phyloP scores from a whole-genome alignment of 2,113 vertebrate species.

The Gasterosteus aculeatus region DNA sequence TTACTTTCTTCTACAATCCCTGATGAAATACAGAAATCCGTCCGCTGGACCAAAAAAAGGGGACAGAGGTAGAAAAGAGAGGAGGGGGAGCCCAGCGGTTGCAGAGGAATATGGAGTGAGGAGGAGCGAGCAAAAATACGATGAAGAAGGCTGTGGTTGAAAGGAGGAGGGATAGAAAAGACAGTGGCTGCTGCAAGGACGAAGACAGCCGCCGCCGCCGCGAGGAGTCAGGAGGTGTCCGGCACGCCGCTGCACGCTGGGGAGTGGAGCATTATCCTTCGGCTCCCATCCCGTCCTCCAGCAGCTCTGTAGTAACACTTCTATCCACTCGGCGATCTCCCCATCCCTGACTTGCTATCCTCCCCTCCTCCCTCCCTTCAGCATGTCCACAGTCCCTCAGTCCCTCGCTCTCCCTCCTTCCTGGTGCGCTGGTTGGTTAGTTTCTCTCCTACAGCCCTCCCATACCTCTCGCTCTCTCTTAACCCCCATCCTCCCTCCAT shows the following conservation, averaged over 20 bases:
- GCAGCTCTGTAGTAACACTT: slow-evolving; percentile 83
- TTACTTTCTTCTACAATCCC: slow-evolving; percentile 79
- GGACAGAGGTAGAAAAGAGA: slow-evolving; percentile 56
- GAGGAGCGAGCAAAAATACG: slow-evolving; percentile 53
- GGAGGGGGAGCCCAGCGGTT: slow-evolving; percentile 51
- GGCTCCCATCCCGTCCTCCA: slow-evolving; percentile 65
- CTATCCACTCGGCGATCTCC: slow-evolving; percentile 69
- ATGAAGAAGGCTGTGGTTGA: slow-evolving; percentile 47
- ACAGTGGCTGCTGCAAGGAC: slow-evolving; percentile 62
- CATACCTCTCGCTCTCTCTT: slow-evolving; percentile 41
- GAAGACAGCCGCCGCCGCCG: slow-evolving; percentile 22
- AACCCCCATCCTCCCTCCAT: slow-evolving; percentile 41
- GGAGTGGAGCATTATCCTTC: slow-evolving; percentile 76
- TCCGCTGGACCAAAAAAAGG: slow-evolving; percentile 60
- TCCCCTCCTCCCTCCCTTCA: slow-evolving; percentile 58
- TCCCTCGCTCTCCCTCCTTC: slow-evolving; percentile 50
- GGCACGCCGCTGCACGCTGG: slow-evolving; percentile 47
- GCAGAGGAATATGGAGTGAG: slow-evolving; percentile 60
- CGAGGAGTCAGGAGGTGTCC: slow-evolving; percentile 65
- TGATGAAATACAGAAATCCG: slow-evolving; percentile 74
- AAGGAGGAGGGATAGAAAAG: slow-evolving; percentile 23
- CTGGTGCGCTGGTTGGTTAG: slow-evolving; percentile 70
- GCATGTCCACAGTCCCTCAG: slow-evolving; percentile 60
- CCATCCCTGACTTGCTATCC: slow-evolving; percentile 60
- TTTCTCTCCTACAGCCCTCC: slow-evolving; percentile 43